A percentile compares a stretch with the other conserved stretches of the same genome.
These are phyloP conservation scores for Gryllus longicercus DNA, from an alignment of 2,888 invertebrate species.

Conservation along the genomic window DNA sequence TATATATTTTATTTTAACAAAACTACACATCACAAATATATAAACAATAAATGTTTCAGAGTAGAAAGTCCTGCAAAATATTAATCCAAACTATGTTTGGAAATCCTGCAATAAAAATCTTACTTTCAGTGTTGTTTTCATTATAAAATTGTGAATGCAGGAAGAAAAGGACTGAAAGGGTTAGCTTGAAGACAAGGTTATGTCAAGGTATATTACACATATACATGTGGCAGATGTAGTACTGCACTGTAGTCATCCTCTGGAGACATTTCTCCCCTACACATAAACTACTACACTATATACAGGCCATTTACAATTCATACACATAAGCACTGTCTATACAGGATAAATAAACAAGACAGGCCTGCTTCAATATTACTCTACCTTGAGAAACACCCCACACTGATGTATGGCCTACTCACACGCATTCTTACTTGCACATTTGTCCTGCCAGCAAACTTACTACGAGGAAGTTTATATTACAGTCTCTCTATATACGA, in stretches of 20 bases:
- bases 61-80: background rate
- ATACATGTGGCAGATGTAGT: background rate
- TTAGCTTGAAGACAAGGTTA: background rate
- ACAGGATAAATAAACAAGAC: slow-evolving; percentile 10
- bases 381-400: background rate
- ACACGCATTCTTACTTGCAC: background rate
- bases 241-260: background rate
- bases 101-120: slow-evolving; percentile 1
- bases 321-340: background rate
- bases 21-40: slow-evolving; percentile 17
- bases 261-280: background rate
- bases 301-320: slow-evolving; percentile 2
- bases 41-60: background rate
- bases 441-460: background rate
- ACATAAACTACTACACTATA: background rate
- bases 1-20: background rate
- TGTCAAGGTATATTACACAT: background rate
- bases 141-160: background rate
- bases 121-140: background rate
- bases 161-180: background rate
- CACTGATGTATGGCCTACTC: background rate
- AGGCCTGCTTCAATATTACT: background rate
- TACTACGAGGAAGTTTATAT: slow-evolving; percentile 18
- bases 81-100: background rate
- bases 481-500: slow-evolving; percentile 22